Evolutionary conservation across 2,888 invertebrate species (phyloP), one percentile per base, ranked within the genome.

Genomic region (Arrhopalites spinosus): DNA sequence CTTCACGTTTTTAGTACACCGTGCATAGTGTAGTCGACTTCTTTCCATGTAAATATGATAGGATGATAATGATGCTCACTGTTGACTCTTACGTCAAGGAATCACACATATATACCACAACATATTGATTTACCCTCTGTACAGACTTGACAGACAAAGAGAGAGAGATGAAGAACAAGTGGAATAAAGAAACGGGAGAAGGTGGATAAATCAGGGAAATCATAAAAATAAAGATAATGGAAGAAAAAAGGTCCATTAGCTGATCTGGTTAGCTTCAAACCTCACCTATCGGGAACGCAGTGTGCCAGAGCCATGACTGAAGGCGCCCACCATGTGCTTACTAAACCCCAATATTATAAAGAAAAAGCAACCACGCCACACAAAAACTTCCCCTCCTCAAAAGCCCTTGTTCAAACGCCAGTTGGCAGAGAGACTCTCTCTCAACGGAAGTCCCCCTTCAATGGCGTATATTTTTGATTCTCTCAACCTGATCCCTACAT

Each of bases 281-380:
- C 56, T 70, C 70, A 70, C 70, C 70, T 70, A 70, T 70, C 70
- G 70, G 78, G 66, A 36, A 78, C 75, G 73, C 70, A 68, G 36
- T 64, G 72, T 64, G 72, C 74, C 74, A 76, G 75, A 75, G 75
- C 77, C 77, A 77, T 78, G 78, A 73, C 75, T 78, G 77, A 77
- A 77, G 77, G 78, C 75, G 77, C 77, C 78, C 78, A 78, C 78
- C 78, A 78, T 78, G 78, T 78, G 78, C 78, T 78, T 11, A 2
- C 8, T 23, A 76, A 30, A 73, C 8, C 53, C 59, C 17, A 47
- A n/a, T 56, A 29, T 15, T 43, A 20, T 8, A 27, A 50, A 29
- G n/a, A 53, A 70, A 47, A 70, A 36, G 50, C 29, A 73, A 66
- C 73, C 73, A 73, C 73, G 73, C 67, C 66, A 66, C 53, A 43